phyloP scores from a whole-genome alignment of 2,888 invertebrate species.

The Chaitophorus viminalis region DNA sequence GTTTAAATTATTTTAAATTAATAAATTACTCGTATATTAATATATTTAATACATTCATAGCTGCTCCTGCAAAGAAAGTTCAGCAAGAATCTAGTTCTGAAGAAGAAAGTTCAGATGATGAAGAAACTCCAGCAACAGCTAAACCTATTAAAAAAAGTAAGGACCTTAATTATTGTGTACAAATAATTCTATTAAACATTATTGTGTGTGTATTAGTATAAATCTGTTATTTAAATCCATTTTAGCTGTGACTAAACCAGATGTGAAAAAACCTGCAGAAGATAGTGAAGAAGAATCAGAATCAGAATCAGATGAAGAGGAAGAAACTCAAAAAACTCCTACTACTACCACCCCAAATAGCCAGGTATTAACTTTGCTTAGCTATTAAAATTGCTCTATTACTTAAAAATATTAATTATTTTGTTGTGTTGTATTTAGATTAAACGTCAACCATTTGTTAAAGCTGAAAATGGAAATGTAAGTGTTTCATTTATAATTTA shows the following conservation, averaged over 20 bases:
- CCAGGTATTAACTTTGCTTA: not conserved
- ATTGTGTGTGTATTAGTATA: not conserved
- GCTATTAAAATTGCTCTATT: not conserved
- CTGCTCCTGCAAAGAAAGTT: slow-evolving; percentile 63
- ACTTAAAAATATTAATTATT: not conserved
- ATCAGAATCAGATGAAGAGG: slow-evolving; percentile 61
- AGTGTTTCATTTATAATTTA: slow-evolving; percentile 1
- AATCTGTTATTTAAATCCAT: not conserved
- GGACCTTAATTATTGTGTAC: not conserved
- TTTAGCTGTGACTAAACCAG: slow-evolving; percentile 41
- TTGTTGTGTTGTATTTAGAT: slow-evolving; percentile 14
- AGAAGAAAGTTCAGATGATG: slow-evolving; percentile 63
- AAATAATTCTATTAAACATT: not conserved
- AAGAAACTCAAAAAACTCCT: slow-evolving; percentile 9
- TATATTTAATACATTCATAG: not conserved
- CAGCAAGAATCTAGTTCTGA: slow-evolving; percentile 64
- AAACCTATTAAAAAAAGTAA: slow-evolving; percentile 53
- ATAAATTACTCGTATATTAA: not conserved
- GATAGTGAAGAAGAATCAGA: slow-evolving; percentile 61
- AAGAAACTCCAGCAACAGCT: slow-evolving; percentile 60
- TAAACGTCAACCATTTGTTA: slow-evolving; percentile 50
- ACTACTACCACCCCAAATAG: slow-evolving; percentile 45
- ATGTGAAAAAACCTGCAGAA: slow-evolving; percentile 28
- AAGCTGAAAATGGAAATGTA: slow-evolving; percentile 54
- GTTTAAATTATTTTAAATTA: not conserved